phyloP scores from a whole-genome alignment of 2,797 vertebrate genomes.

The Cirrhinus mrigala region DNA sequence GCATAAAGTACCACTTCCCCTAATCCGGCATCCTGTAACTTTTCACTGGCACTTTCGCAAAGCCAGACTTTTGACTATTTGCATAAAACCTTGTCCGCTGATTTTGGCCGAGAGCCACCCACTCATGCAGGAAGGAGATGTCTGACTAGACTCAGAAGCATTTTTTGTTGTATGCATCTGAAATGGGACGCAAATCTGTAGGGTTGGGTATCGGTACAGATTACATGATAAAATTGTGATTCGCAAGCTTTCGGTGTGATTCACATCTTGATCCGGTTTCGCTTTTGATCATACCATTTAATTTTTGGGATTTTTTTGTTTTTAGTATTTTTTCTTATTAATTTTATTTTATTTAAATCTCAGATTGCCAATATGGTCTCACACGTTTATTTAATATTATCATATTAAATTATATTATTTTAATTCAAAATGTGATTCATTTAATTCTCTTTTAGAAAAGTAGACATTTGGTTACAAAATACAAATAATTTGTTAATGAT shows the following conservation, averaged over 20 bases:
- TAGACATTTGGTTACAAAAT: no score
- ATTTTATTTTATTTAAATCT: neutral
- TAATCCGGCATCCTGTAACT: neutral
- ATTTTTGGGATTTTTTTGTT: neutral
- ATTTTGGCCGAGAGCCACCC: neutral
- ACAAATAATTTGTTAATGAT: no score
- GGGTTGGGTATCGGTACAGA: neutral
- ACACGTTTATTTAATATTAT: neutral
- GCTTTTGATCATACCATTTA: neutral
- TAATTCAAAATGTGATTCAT: no score
- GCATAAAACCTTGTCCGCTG: neutral
- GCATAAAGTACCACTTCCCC: neutral
- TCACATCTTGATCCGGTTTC: neutral
- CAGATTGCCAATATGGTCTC: neutral
- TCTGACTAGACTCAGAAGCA: neutral
- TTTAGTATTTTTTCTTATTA: neutral
- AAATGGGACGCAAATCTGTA: neutral
- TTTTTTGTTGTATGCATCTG: neutral
- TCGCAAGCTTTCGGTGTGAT: neutral
- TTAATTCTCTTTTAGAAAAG: no score
- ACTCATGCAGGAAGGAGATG: neutral
- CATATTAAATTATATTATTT: no score
- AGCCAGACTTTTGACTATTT: constrained; percentile 7
- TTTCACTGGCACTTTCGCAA: neutral
- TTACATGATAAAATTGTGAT: neutral